Evolutionary conservation across 1,140 invertebrate species (phyloP).

Genomic region (Brachionus rubens): DNA sequence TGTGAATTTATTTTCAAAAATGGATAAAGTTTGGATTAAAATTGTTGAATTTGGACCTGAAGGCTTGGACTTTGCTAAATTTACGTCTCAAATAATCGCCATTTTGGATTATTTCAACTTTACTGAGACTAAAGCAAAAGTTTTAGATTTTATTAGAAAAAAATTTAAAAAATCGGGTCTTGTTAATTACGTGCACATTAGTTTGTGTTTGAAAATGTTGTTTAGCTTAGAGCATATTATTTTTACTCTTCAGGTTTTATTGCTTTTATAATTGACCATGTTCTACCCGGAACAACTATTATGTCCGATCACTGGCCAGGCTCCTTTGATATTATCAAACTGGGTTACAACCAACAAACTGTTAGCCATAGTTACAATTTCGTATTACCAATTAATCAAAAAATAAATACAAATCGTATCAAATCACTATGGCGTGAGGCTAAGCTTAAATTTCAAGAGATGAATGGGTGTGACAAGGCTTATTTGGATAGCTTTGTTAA

Average conservation of each 20-base stretch:
- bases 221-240: too few relatives aligned
- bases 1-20: not conserved
- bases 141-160: not conserved
- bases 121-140: not conserved
- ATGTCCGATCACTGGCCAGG: not conserved
- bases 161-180: not conserved
- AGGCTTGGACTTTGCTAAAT: not conserved
- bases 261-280: not conserved
- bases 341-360: not conserved
- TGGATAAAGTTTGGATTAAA: not conserved
- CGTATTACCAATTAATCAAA: not conserved
- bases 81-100: not conserved
- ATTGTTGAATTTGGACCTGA: not conserved
- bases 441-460: not conserved
- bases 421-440: not conserved
- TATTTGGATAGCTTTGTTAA: not conserved
- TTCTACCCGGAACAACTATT: not conserved
- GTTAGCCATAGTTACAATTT: constrained; percentile 3
- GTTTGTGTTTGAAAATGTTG: too few relatives aligned
- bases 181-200: too few relatives aligned
- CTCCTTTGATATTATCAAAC: not conserved
- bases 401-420: not conserved
- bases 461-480: not conserved
- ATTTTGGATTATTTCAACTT: not conserved
- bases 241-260: too few relatives aligned